A percentile compares a stretch with the other conserved stretches of the same genome.
These are phyloP conservation scores for Strigamia transsilvanica DNA, from an alignment of 2,888 invertebrate species.

Conservation along the genomic window DNA sequence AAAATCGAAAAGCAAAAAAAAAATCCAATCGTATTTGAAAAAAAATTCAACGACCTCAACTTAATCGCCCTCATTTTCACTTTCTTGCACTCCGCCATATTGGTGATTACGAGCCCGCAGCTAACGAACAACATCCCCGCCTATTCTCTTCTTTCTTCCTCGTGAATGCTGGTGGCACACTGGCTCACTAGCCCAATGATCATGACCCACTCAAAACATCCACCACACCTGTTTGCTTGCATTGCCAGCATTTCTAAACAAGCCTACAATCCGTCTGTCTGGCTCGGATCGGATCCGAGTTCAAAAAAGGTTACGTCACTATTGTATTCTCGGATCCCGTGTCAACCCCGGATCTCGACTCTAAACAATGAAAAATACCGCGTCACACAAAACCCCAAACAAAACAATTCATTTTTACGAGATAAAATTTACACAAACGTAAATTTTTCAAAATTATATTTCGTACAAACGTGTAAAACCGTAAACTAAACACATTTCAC, in stretches of 20 bases:
- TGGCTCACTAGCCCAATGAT: conserved; percentile 47
- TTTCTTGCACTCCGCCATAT: not conserved
- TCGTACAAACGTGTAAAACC: no score
- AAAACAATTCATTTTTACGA: no score
- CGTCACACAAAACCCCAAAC: no score
- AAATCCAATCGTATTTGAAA: not conserved
- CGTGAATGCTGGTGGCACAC: conserved; percentile 40
- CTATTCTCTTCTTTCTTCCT: conserved; percentile 41
- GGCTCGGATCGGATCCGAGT: not conserved
- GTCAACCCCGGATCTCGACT: not conserved
- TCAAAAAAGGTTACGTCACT: not conserved
- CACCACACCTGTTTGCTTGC: conserved; percentile 47
- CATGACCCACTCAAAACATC: conserved; percentile 45
- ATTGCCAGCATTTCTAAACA: conserved; percentile 31
- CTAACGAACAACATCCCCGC: conserved; percentile 4
- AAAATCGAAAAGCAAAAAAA: not conserved
- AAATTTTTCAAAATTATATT: no score
- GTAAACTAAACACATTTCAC: no score
- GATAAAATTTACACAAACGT: no score
- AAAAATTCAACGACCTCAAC: conserved; percentile 35
- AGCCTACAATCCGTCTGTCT: not conserved
- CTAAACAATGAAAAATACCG: no score
- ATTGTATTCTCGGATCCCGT: not conserved
- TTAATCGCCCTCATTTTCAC: conserved; percentile 37
- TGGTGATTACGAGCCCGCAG: not conserved